These are phyloP conservation scores for Gibbula magus DNA, from an alignment of 2,888 invertebrate species.

Conservation along the genomic window DNA sequence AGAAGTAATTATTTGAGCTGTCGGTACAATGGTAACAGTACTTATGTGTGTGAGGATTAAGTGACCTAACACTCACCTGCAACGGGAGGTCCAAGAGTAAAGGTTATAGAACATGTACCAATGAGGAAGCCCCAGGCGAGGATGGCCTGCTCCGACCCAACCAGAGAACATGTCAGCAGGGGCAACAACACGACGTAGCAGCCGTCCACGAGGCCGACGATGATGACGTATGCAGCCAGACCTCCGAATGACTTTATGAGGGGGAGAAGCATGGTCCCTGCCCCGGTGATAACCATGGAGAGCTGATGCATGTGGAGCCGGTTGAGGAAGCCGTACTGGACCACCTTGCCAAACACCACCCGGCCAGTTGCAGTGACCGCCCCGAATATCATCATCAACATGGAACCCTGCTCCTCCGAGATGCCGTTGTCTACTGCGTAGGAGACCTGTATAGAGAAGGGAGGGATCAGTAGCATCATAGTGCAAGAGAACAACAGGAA, in stretches of 20 bases:
- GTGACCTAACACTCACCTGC: slow-evolving; percentile 52
- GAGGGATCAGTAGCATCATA: too few relatives aligned
- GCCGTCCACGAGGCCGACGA: slow-evolving; percentile 64
- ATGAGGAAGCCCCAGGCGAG: slow-evolving; percentile 67
- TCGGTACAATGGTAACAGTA: too few relatives aligned
- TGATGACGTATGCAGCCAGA: slow-evolving; percentile 41
- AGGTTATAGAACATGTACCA: slow-evolving; percentile 61
- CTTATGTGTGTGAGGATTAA: too few relatives aligned
- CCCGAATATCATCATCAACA: slow-evolving; percentile 60
- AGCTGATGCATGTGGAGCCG: slow-evolving; percentile 65
- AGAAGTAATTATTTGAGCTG: too few relatives aligned
- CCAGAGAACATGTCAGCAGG: slow-evolving; percentile 55
- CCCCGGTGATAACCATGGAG: slow-evolving; percentile 64
- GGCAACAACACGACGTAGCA: slow-evolving; percentile 66
- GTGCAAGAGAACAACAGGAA: too few relatives aligned
- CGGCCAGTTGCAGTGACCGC: slow-evolving; percentile 61
- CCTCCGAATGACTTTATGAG: slow-evolving; percentile 54
- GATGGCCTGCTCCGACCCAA: slow-evolving; percentile 57
- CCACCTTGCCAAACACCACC: slow-evolving; percentile 63
- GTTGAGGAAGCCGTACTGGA: slow-evolving; percentile 54
- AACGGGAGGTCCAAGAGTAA: slow-evolving; percentile 64
- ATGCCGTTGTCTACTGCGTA: slow-evolving; percentile 61
- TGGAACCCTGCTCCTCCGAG: slow-evolving; percentile 52
- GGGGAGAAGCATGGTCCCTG: slow-evolving; percentile 62
- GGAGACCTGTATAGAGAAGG: slow-evolving; percentile 52